phyloP scores from a whole-genome alignment of 2,888 invertebrate genomes.

The Leptinotarsa rubiginosa region DNA sequence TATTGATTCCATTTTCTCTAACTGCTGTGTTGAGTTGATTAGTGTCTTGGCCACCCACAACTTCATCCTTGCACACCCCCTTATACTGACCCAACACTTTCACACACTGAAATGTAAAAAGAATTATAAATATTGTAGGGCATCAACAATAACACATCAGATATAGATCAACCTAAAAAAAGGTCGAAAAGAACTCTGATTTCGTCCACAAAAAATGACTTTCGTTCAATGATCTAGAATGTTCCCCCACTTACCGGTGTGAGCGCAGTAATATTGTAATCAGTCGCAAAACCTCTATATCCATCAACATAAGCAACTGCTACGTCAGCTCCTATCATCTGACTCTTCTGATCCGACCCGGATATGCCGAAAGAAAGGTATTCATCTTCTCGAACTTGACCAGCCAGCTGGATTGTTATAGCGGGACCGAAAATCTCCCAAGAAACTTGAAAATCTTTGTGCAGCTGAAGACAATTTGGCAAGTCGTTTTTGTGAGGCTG shows the following conservation, averaged over 20 bases:
- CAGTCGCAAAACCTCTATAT: constrained; percentile 79
- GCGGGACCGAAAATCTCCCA: constrained; percentile 94
- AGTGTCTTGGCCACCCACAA: constrained; percentile 84
- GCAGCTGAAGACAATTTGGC: constrained; percentile 88
- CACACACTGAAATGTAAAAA: constrained; percentile 73
- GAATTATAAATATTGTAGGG: constrained; percentile 11
- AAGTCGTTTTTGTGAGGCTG: constrained; percentile 74
- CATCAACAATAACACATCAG: background rate
- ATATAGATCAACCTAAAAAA: too few relatives aligned
- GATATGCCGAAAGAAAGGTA: constrained; percentile 93
- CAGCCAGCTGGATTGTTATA: constrained; percentile 86
- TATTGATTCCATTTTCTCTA: constrained; percentile 81
- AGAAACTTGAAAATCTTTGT: constrained; percentile 83
- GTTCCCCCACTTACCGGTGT: constrained; percentile 74
- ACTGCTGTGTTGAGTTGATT: constrained; percentile 83
- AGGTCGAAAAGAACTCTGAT: too few relatives aligned
- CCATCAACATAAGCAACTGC: constrained; percentile 82
- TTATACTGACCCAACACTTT: constrained; percentile 87
- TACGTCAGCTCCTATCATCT: constrained; percentile 89
- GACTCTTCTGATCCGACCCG: constrained; percentile 76
- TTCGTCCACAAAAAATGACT: too few relatives aligned
- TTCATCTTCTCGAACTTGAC: constrained; percentile 79
- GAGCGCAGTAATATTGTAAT: constrained; percentile 87
- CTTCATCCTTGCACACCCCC: constrained; percentile 87
- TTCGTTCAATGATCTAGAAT: background rate